Evolutionary conservation across 2,888 invertebrate species (phyloP).

Genomic region (Sipha maydis): DNA sequence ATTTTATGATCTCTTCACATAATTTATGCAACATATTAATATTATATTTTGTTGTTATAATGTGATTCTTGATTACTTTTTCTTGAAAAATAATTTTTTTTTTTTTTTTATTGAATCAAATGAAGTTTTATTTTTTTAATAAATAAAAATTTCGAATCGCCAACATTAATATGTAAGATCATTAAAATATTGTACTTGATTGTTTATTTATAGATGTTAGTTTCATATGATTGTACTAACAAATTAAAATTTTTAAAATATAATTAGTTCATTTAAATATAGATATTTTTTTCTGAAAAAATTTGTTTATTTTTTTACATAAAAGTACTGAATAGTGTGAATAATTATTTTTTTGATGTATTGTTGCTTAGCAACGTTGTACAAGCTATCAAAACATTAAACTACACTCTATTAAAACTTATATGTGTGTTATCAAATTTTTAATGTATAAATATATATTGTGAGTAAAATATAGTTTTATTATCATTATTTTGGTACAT

Average conservation of each 20-base stretch:
- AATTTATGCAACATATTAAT: slow-evolving; percentile 47
- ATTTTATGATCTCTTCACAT: slow-evolving; percentile 62
- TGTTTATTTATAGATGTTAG: slow-evolving; percentile 59
- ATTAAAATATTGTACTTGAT: slow-evolving; percentile 56
- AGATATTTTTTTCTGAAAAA: slow-evolving; percentile 50
- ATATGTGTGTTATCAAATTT: slow-evolving; percentile 36
- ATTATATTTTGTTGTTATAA: slow-evolving; percentile 53
- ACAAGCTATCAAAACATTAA: slow-evolving; percentile 47
- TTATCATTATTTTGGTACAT: slow-evolving; percentile 14
- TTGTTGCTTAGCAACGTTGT: slow-evolving; percentile 54
- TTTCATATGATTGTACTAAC: slow-evolving; percentile 60
- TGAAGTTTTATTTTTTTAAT: slow-evolving; percentile 53
- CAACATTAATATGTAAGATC: slow-evolving; percentile 49
- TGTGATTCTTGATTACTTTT: slow-evolving; percentile 55
- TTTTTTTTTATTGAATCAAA: slow-evolving; percentile 56
- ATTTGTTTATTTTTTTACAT: slow-evolving; percentile 56
- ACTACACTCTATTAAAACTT: slow-evolving; percentile 23
- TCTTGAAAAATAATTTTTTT: slow-evolving; percentile 34
- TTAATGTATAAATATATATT: slow-evolving; percentile 39
- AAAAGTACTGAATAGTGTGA: not conserved
- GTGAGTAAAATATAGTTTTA: slow-evolving; percentile 39
- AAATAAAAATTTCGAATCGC: slow-evolving; percentile 41
- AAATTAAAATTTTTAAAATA: slow-evolving; percentile 31
- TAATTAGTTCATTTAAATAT: slow-evolving; percentile 56
- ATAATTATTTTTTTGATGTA: slow-evolving; percentile 31